Conservation (phyloP, 1,140 invertebrate species). For the Hylaeus anthracinus region DNA sequence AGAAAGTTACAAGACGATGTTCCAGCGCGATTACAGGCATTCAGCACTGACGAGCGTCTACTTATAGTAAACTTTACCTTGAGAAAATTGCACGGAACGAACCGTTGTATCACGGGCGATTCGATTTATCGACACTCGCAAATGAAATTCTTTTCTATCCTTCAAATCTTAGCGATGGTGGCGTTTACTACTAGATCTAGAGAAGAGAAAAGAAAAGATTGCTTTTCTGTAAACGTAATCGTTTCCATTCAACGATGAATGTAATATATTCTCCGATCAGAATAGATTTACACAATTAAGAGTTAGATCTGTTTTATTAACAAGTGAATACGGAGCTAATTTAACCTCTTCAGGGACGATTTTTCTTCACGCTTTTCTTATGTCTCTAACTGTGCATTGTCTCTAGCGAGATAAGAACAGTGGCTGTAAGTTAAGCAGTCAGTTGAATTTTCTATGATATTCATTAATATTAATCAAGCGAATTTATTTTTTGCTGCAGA, state of each 20-base stretch:
- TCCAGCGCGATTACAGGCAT: constrained; percentile 9
- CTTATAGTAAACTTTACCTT: constrained; percentile 20
- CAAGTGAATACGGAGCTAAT: too few relatives aligned
- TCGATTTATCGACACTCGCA: neutral
- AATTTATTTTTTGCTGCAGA: too few relatives aligned
- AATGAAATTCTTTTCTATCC: neutral
- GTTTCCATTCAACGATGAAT: too few relatives aligned
- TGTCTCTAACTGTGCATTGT: too few relatives aligned
- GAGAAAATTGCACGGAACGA: neutral
- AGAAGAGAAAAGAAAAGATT: too few relatives aligned
- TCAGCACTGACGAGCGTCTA: neutral
- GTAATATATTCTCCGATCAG: neutral
- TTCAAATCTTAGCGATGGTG: neutral
- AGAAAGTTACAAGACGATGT: constrained; percentile 30
- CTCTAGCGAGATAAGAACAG: too few relatives aligned
- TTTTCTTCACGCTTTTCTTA: too few relatives aligned
- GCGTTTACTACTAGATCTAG: neutral
- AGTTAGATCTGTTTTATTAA: neutral
- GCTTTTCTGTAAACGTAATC: too few relatives aligned
- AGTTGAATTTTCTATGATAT: too few relatives aligned
- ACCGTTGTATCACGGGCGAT: neutral
- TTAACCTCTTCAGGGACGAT: too few relatives aligned
- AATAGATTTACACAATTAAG: neutral
- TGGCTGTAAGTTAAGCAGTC: too few relatives aligned
- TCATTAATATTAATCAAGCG: too few relatives aligned